Evolutionary conservation across 2,797 vertebrate genomes (phyloP), one percentile per base, ranked within the genome.

Genomic region (Rallus crepitans): DNA sequence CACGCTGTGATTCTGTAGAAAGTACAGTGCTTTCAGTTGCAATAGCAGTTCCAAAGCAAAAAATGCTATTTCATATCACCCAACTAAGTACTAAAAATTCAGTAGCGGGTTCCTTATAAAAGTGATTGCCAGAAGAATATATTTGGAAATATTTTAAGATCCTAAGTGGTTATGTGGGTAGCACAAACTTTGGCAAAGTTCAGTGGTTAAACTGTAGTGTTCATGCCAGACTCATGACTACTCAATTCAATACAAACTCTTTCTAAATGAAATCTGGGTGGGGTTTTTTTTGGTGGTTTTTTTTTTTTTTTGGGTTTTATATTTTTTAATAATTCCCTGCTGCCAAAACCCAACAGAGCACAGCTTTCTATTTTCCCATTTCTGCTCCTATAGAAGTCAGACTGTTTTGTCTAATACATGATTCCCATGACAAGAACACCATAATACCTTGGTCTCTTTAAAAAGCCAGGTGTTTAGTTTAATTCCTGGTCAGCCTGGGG

Each of bases 111-210:
- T 66, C 48, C 16, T 92, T 87, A 89, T 76, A 79, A 93, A 94
- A 77, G 35, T 45, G 35, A 33, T 55, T 92, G 35, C 53, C 52
- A 86, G 83, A 79, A 64, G 11, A 70, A 70, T 89, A 91, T 78
- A 78, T 76, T 59, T 91, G 83, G 40, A 83, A 94, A 82, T 82
- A 85, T 76, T 85, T 31, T 48, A 65, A 56, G 52, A 77, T 31
- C n/a, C 47, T 64, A 84, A 80, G 68, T 83, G 50, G 19, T 65
- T 91, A 10, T 30, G 35, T 15, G 13, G 24, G 27, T 93, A 88
- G n/a, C 37, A 83, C 71, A 90, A 71, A 47, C 69, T 57, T 90
- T 92, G 91, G 25, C 65, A 86, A 87, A 86, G 30, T 60, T 91
- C 28, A 27, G 42, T 37, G 24, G 33, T 72, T 65, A 75, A 76